phyloP scores from a whole-genome alignment of 2,797 vertebrate genomes.

The Paramormyrops hopkinsi region DNA sequence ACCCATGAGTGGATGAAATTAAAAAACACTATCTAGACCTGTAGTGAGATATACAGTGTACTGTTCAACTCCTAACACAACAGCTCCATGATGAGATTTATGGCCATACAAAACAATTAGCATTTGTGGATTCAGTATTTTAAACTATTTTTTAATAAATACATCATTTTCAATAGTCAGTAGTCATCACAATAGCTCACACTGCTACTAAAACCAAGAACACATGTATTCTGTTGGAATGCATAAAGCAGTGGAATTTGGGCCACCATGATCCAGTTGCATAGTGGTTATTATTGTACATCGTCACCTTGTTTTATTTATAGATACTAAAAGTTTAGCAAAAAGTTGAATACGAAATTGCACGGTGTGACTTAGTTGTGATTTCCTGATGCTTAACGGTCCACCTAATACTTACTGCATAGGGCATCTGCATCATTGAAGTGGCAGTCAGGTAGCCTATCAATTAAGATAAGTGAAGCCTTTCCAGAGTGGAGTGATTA shows the following conservation, averaged over 20 bases:
- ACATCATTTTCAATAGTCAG: background rate
- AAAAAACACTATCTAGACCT: background rate
- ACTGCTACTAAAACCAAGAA: background rate
- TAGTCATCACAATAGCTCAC: background rate
- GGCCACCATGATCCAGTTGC: background rate
- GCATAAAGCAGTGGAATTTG: background rate
- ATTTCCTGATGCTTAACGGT: background rate
- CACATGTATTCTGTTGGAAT: background rate
- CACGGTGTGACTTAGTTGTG: background rate
- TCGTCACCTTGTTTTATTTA: background rate
- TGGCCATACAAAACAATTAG: background rate
- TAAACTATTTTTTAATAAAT: background rate
- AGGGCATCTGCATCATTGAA: background rate
- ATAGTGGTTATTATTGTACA: background rate
- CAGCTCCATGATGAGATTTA: background rate
- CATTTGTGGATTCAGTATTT: background rate
- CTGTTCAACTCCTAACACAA: background rate
- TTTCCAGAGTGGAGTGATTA: slow-evolving; percentile 8
- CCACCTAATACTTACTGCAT: background rate
- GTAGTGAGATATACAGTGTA: background rate
- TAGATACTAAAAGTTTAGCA: background rate
- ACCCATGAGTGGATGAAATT: background rate
- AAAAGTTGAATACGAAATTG: background rate
- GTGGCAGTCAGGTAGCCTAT: background rate
- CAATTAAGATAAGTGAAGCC: background rate